phyloP scores from a whole-genome alignment of 2,113 vertebrate genomes.

The Pseudonaja textilis region DNA sequence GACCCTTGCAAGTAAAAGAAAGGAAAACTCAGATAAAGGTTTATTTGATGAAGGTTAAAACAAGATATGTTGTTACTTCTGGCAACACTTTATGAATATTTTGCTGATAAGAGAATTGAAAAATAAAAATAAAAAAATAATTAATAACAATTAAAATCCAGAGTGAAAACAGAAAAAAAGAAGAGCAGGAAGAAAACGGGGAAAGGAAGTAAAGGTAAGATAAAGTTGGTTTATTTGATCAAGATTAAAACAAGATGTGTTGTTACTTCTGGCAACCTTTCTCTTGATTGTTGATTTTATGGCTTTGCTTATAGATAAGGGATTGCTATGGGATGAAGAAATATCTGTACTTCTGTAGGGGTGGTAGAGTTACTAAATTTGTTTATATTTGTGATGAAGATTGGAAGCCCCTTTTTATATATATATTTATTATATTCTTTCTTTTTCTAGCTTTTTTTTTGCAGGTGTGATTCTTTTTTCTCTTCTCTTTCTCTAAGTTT shows the following conservation, averaged over 20 bases:
- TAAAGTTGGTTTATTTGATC: background rate
- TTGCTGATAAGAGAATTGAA: background rate
- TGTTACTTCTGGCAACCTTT: background rate
- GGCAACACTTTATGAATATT: background rate
- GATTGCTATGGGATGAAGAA: background rate
- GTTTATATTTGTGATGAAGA: background rate
- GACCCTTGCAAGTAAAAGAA: background rate
- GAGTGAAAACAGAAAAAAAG: too few species aligned
- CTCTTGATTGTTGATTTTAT: background rate
- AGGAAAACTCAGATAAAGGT: background rate
- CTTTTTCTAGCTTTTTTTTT: background rate
- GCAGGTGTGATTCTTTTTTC: background rate
- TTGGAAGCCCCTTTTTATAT: background rate
- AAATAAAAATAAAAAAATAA: too few species aligned
- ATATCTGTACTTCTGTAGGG: background rate
- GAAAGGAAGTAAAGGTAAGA: background rate
- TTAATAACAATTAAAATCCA: too few species aligned
- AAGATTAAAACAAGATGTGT: background rate
- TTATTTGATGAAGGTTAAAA: background rate
- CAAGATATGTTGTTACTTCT: background rate
- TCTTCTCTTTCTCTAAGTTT: background rate
- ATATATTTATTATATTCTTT: background rate
- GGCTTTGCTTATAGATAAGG: background rate
- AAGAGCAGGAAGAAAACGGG: too few species aligned
- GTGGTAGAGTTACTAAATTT: background rate